Evolutionary conservation across 2,113 vertebrate genomes (phyloP), one percentile per base, ranked within the genome.

Genomic region (Fukomys damarensis): DNA sequence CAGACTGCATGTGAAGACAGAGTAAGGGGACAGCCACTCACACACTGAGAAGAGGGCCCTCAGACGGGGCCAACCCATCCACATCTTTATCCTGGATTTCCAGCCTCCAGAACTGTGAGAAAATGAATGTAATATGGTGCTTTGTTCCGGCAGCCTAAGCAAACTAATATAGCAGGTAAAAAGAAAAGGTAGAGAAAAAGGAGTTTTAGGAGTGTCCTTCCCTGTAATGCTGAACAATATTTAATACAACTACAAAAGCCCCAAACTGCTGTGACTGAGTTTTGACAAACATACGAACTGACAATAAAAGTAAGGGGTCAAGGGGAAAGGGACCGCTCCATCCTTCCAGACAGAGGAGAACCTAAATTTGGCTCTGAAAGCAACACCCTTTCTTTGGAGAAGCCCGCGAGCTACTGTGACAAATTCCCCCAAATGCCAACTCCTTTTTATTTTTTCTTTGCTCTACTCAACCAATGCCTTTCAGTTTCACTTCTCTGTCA

Each of bases 401-500:
- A 58, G 24, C 28, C 80, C 24, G 24, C 41, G 63, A 86, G 38
- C 16, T 3, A 38, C 35, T 0, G 7, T 16, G 65, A 74, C 52
- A 68, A 46, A 79, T 16, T 41, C 30, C 12, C 80, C 63, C 24
- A 32, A 41, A 46, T 0, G 35, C 63, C 76, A 46, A 68, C 41
- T 26, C 13, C 26, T 80, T 43, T 66, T 52, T n/a, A 49, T 38
- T 46, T 68, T 8, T 24, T 32, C 24, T 26, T 13, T 35, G 59
- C 80, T 72, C 35, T 41, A 74, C 38, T 70, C n/a, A 87, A 35
- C 58, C 83, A 9, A 43, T 72, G 30, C 41, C 58, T 88, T 92
- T 79, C 0, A 0, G 80, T 95, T 96, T 96, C 52, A 16, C 20
- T 91, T 97, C 93, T 54, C 87, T 54, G 32, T 58, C 41, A 86